Conservation (phyloP, 1,140 invertebrate genomes). For the Laodelphax striatellus region DNA sequence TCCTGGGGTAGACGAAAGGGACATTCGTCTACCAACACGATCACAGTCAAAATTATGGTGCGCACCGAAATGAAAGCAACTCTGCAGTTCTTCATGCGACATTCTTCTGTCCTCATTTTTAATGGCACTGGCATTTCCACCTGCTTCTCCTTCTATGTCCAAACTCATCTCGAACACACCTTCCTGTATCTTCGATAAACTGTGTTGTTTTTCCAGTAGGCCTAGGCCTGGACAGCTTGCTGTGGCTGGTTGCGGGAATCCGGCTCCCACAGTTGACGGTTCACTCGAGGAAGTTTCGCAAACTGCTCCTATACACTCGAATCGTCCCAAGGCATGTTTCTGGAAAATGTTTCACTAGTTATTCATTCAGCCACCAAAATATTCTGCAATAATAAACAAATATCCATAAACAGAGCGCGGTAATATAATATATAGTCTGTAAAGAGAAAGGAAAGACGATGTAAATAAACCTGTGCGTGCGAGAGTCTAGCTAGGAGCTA, state of each 20-base stretch:
- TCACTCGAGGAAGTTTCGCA: neutral
- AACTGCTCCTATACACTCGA: slow-evolving; percentile 19
- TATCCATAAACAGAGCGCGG: too few relatives aligned
- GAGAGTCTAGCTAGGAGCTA: too few relatives aligned
- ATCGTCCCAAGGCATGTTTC: slow-evolving; percentile 15
- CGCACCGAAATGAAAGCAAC: slow-evolving; percentile 1
- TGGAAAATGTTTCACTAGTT: neutral
- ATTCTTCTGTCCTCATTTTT: neutral
- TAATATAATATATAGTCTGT: too few relatives aligned
- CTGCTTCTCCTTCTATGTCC: neutral
- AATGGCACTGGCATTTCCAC: neutral
- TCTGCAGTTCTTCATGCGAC: neutral
- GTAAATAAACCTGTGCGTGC: too few relatives aligned
- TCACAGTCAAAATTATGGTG: slow-evolving; percentile 19
- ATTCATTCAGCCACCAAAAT: too few relatives aligned
- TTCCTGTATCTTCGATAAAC: neutral
- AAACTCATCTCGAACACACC: slow-evolving; percentile 6
- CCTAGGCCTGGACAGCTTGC: too few relatives aligned
- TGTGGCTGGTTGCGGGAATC: too few relatives aligned
- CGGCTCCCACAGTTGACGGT: neutral
- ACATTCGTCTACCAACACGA: slow-evolving; percentile 10
- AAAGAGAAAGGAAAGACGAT: too few relatives aligned
- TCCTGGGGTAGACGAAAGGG: neutral
- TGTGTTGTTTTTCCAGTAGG: too few relatives aligned
- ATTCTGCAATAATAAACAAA: too few relatives aligned